Conservation (phyloP, 2,888 invertebrate genomes). For the Fissipunctia ypsillon region DNA sequence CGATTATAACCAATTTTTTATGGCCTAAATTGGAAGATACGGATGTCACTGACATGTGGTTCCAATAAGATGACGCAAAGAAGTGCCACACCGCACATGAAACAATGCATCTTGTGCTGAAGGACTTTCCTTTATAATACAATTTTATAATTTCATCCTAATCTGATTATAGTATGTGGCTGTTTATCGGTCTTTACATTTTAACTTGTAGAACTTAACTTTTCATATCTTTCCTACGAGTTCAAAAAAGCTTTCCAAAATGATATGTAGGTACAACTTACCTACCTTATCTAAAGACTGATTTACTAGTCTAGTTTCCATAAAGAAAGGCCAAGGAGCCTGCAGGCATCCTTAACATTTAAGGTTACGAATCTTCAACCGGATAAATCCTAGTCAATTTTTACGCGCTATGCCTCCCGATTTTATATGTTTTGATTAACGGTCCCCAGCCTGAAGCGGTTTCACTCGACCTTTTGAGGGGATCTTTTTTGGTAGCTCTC, state of each 20-base stretch:
- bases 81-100: no score
- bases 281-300: neutral
- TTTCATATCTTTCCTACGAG: neutral
- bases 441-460: constrained; percentile 35
- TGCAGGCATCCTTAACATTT: constrained; percentile 33
- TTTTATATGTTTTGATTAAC: constrained; percentile 50
- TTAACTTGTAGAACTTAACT: neutral
- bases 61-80: neutral
- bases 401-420: constrained; percentile 16
- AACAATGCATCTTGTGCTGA: no score
- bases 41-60: neutral
- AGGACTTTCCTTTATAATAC: no score
- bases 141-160: neutral
- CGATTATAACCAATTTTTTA: neutral
- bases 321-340: constrained; percentile 10
- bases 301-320: neutral
- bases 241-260: neutral
- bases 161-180: neutral
- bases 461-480: constrained; percentile 9
- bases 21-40: neutral
- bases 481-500: constrained; percentile 10
- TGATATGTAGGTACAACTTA: neutral
- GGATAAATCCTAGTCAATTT: constrained; percentile 37
- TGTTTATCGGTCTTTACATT: neutral
- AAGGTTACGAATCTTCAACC: neutral